Evolutionary conservation across 2,113 vertebrate species (phyloP), one percentile per base, ranked within the genome.

Genomic region (Electrona antarctica): DNA sequence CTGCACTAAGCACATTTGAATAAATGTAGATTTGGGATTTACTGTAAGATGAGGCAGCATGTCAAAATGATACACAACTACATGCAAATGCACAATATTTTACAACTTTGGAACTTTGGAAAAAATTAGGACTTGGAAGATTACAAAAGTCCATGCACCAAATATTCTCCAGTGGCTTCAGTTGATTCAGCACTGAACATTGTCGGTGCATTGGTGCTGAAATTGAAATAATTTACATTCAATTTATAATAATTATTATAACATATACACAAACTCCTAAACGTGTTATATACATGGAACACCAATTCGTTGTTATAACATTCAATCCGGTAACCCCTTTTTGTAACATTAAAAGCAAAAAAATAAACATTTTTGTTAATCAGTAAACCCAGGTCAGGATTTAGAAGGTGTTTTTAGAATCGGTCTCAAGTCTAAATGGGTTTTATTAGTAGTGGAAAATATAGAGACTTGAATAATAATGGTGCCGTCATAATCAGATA

Each of bases 21-120:
- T 89, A 87, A 89, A 90, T 90, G 85, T 85, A 88, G 83, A 89
- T 85, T 81, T 86, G 82, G 86, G 79, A 86, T 85, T 85, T 82
- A 74, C 83, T 80, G 79, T 84, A 86, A 86, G 83, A 86, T 81
- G 79, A 85, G 82, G 83, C 85, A 80, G 70, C 67, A 6, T 87
- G 82, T 90, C 88, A 88, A 63, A 80, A 73, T 87, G 85, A 90
- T 88, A 81, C 85, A 88, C 89, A 87, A 77, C 84, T 74, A 76
- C 74, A 89, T 86, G 87, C 78, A 89, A 89, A 90, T 88, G 60
- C 46, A 65, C 57, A 6, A n/a, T 7, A 65, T 66, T 79, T 13
- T 74, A 69, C 41, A 71, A 73, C 73, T 21, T 49, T 13, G 29
- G 69, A 60, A 47, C 78, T 80, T 74, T n/a, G n/a, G n/a, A n/a